Evolutionary conservation across 2,888 invertebrate genomes (phyloP).

Genomic region (Parnassius mnemosyne): DNA sequence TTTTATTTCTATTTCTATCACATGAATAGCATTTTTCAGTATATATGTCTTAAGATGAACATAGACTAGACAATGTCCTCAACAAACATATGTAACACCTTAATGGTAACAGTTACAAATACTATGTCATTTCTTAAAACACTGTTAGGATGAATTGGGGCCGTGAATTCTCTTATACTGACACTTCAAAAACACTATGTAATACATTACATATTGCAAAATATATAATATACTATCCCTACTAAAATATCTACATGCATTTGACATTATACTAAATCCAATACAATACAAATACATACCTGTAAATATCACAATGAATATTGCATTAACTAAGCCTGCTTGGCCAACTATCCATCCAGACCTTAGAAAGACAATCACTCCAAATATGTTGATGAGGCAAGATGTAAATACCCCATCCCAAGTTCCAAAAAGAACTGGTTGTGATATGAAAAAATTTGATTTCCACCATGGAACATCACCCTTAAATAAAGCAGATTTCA

Average conservation of each 20-base stretch:
- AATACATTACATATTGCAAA: too few species aligned
- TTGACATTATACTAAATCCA: background rate
- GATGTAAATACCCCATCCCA: constrained; percentile 99
- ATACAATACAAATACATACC: constrained; percentile 62
- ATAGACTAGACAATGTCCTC: too few species aligned
- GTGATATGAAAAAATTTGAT: constrained; percentile 97
- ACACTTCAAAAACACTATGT: too few species aligned
- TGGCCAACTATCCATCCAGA: constrained; percentile 99
- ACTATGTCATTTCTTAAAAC: too few species aligned
- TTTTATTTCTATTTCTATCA: too few species aligned
- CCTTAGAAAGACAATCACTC: constrained; percentile 97
- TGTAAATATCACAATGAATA: constrained; percentile 90
- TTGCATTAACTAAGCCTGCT: constrained; percentile 90
- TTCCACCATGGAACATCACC: constrained; percentile 96
- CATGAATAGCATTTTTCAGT: too few species aligned
- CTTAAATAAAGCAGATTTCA: constrained; percentile 54
- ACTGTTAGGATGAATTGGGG: too few species aligned
- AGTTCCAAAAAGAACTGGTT: constrained; percentile 97
- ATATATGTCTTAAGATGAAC: too few species aligned
- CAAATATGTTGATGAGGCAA: constrained; percentile 98
- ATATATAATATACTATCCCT: too few species aligned
- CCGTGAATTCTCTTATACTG: too few species aligned
- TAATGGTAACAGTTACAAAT: too few species aligned
- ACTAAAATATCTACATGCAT: background rate
- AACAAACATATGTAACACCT: too few species aligned